Evolutionary conservation across 2,888 invertebrate genomes (phyloP).

Genomic region (Eupithecia centaureata): DNA sequence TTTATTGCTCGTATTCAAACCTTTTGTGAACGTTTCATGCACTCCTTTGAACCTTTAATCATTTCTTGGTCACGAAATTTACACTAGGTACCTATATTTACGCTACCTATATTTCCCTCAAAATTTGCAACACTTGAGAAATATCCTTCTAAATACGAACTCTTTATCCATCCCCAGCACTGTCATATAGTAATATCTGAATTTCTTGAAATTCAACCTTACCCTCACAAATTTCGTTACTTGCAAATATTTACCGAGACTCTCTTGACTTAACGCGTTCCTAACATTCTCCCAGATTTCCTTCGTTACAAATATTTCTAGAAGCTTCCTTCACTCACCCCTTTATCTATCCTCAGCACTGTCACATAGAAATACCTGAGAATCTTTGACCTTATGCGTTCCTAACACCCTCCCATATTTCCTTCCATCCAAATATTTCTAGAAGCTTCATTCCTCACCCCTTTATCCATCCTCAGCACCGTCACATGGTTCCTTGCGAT

Average conservation of each 20-base stretch:
- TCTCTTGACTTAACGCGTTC: no score
- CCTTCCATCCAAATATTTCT: background rate
- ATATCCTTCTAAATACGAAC: constrained; percentile 76
- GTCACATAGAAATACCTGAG: constrained; percentile 84
- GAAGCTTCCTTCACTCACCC: constrained; percentile 84
- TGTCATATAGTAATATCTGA: constrained; percentile 84
- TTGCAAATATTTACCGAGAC: no score
- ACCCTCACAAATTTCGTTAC: no score
- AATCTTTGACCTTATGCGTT: background rate
- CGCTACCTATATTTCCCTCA: background rate
- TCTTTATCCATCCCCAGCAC: constrained; percentile 92
- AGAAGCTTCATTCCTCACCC: constrained; percentile 83
- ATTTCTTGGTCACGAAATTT: background rate
- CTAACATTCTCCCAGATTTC: no score
- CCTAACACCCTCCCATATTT: background rate
- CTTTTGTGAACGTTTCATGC: background rate
- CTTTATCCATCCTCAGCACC: constrained; percentile 92
- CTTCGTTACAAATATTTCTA: background rate
- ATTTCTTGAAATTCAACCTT: background rate
- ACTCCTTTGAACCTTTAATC: background rate
- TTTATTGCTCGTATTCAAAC: background rate
- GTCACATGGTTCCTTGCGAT: constrained; percentile 88
- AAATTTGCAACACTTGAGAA: background rate
- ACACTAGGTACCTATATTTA: no score
- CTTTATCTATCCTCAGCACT: constrained; percentile 91